Base-by-base conservation (phyloP, 2,888 invertebrate species). In the Euzophera pinguis region DNA sequence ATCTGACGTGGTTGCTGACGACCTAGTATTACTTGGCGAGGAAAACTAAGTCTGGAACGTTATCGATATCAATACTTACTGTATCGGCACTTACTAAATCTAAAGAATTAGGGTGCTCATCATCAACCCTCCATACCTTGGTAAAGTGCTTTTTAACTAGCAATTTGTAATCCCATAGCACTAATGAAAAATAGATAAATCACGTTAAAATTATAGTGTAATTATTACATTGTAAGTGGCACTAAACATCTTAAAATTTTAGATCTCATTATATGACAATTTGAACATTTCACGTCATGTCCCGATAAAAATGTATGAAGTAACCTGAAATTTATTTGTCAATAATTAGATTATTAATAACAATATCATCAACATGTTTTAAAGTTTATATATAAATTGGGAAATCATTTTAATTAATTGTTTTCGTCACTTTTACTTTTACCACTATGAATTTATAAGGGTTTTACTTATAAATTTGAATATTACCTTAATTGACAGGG, bases 1-100 rank as follows among this genome's bases (percentile, higher is more conserved):
- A 76, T 97, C 97, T 73, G 97, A 98, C 90, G 97, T 97, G 65
- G 96, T 97, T 61, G 97, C 97, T 72, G 97, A 97, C 82, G 97
- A 97, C 88, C 92, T 97, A 79, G 97, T 97, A 71, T 91, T 95
- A 69, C 92, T 96, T 90, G 91, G 93, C 89, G 88, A 84, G 65
- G 88, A 88, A 64, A 83, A 82, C 58, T 84, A 74, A 53, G 14
- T 27, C 32, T 41, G 32, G 32, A 16, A 13, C 9, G 9, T 34
- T 12, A 9, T 37, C 34, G 39, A 47, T 47, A 50, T 54, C 48
- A 51, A 51, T 47, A 50, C 32, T 32, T 55, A 45, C 48, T 47
- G 13, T 47, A 47, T 42, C 13, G 52, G 63, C 60, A 63, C 62
- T 63, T 59, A 50, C 59, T 16, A 43, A 41, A n/a, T 50, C 53